phyloP scores from a whole-genome alignment of 2,113 vertebrate genomes.

The Pelmatolapia mariae region DNA sequence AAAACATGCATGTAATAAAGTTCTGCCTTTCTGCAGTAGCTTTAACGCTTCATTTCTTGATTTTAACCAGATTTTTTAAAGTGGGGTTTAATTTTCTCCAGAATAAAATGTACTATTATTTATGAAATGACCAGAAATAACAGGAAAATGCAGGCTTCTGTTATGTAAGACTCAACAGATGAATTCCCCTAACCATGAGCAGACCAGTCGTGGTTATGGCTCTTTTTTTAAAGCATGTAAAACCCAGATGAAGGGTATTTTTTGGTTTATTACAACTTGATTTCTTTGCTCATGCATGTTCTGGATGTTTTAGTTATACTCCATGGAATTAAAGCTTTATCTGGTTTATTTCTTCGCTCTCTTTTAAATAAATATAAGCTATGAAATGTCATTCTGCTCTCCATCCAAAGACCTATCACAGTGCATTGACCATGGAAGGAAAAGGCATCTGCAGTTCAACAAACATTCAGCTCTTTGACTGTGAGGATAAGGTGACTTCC shows the following conservation, averaged over 20 bases:
- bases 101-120: neutral
- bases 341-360: neutral
- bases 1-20: constrained; percentile 1
- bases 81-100: neutral
- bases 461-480: neutral
- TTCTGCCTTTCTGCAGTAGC: neutral
- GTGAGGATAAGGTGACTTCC: neutral
- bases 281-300: neutral
- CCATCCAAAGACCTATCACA: neutral
- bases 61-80: neutral
- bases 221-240: neutral
- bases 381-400: neutral
- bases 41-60: neutral
- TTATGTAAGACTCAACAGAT: neutral
- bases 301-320: neutral
- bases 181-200: neutral
- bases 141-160: neutral
- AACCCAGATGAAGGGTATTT: neutral
- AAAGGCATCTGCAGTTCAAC: neutral
- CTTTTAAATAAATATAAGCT: neutral
- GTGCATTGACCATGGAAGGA: neutral
- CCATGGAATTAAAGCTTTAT: neutral
- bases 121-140: neutral
- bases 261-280: neutral
- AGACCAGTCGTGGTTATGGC: neutral